These are phyloP conservation scores for Anas bahamensis DNA, from an alignment of 2,797 vertebrate genomes.

Conservation along the genomic window DNA sequence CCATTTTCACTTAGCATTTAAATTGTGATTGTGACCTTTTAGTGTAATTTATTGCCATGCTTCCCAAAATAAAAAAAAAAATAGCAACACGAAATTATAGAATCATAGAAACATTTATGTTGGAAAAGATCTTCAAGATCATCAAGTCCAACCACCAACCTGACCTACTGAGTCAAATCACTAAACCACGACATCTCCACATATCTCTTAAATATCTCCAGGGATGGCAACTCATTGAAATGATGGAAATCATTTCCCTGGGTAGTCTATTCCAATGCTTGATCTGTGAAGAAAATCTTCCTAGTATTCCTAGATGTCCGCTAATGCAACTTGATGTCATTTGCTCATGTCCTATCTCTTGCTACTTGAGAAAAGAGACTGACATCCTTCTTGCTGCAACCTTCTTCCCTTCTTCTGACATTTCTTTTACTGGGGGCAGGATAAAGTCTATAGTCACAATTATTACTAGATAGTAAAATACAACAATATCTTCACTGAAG, in stretches of 20 bases:
- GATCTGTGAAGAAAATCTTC: background rate
- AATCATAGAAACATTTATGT: background rate
- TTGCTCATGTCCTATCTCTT: background rate
- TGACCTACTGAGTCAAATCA: background rate
- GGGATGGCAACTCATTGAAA: background rate
- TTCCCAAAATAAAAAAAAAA: background rate
- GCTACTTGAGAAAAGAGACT: background rate
- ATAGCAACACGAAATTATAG: background rate
- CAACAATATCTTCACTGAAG: background rate
- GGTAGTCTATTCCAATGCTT: background rate
- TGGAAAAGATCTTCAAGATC: background rate
- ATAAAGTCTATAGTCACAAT: background rate
- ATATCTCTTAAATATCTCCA: background rate
- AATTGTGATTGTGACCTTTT: background rate
- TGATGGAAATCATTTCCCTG: background rate
- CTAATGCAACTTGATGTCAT: background rate
- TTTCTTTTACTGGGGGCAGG: background rate
- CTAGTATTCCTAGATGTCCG: background rate
- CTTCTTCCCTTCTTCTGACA: background rate
- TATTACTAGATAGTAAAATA: background rate
- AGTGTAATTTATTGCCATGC: background rate
- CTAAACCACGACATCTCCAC: background rate
- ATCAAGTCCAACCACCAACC: background rate
- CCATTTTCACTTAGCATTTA: background rate
- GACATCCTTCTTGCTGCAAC: background rate